Evolutionary conservation across 30 jellyfish, hydroid and myxozoan species (phyloP).

Genomic region (Hydractinia echinata): DNA sequence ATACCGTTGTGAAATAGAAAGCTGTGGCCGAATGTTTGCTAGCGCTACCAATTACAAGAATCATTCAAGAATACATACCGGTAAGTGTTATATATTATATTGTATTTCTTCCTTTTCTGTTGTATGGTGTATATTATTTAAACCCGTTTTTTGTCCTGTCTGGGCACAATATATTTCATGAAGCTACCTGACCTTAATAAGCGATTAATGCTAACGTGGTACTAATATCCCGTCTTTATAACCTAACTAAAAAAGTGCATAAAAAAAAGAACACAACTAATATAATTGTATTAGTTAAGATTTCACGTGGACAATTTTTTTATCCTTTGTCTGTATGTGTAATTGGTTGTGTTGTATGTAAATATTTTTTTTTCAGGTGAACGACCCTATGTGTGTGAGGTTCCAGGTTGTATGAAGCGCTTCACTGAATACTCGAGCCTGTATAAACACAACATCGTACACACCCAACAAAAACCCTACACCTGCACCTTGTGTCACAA

Average conservation of each 20-base stretch:
- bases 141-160: too few species aligned
- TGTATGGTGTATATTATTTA: too few species aligned
- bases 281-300: background rate
- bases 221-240: too few species aligned
- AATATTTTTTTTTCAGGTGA: constrained; percentile 52
- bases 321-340: background rate
- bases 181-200: too few species aligned
- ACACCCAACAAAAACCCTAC: constrained; percentile 96
- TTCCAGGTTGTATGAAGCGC: constrained; percentile 91
- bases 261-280: background rate
- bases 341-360: background rate
- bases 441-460: constrained; percentile 93
- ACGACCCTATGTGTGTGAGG: constrained; percentile 95
- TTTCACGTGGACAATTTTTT: background rate
- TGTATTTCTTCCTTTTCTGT: too few species aligned
- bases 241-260: background rate
- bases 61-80: constrained; percentile 93
- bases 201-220: too few species aligned
- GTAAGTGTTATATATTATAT: constrained; percentile 20
- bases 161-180: too few species aligned
- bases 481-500: constrained; percentile 78
- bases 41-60: constrained; percentile 95
- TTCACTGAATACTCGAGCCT: constrained; percentile 94
- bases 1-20: constrained; percentile 85
- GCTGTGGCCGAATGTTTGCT: constrained; percentile 87